These are phyloP conservation scores for Eurytoma adleriae DNA, from an alignment of 2,888 invertebrate species.

Conservation along the genomic window DNA sequence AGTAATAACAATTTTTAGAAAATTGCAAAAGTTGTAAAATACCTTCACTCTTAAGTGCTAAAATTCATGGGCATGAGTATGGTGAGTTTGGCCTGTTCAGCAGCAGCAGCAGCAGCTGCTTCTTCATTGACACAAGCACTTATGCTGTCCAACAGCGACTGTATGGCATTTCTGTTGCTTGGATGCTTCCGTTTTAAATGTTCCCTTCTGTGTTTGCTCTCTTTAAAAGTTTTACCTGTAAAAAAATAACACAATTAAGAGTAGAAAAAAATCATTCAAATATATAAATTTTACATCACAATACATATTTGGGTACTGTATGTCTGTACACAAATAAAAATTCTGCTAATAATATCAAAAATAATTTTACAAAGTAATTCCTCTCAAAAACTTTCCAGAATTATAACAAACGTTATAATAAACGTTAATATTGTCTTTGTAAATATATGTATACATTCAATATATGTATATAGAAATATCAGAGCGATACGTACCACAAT, in stretches of 20 bases:
- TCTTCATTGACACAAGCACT: slow-evolving; percentile 71
- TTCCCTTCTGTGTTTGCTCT: slow-evolving; percentile 73
- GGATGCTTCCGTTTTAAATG: slow-evolving; percentile 73
- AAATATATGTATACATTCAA: slow-evolving; percentile 59
- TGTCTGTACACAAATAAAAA: background rate
- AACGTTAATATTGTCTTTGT: background rate
- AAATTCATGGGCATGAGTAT: slow-evolving; percentile 73
- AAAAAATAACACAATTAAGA: background rate
- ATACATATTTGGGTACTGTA: no score
- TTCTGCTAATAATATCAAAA: background rate
- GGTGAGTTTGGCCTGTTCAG: slow-evolving; percentile 71
- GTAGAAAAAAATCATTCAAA: no score
- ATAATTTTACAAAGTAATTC: background rate
- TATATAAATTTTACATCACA: no score
- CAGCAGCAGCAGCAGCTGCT: slow-evolving; percentile 57
- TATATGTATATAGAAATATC: slow-evolving; percentile 62
- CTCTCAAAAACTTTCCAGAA: no score
- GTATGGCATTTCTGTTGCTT: slow-evolving; percentile 66
- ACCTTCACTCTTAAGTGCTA: slow-evolving; percentile 61
- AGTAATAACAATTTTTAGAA: background rate
- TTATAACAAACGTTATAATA: background rate
- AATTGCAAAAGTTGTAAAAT: background rate
- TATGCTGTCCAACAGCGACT: slow-evolving; percentile 71
- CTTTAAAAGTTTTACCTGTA: slow-evolving; percentile 69
- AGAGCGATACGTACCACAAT: slow-evolving; percentile 67